Evolutionary conservation across 2,888 invertebrate genomes (phyloP).

Genomic region (Euplagia quadripunctaria): DNA sequence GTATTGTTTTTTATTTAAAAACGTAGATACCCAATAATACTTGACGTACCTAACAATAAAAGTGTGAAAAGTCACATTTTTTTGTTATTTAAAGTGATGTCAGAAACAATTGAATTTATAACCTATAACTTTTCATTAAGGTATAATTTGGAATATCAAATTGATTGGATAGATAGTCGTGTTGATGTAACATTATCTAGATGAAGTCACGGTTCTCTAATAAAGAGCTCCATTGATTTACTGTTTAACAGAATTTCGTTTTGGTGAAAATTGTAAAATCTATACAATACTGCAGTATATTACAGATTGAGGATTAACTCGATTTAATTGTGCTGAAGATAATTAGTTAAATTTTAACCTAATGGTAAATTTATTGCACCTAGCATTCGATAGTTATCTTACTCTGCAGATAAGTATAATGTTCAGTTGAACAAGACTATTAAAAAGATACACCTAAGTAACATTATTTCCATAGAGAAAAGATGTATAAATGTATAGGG

Average conservation of each 20-base stretch:
- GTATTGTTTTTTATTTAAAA: not conserved
- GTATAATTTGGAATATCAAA: slow-evolving; percentile 28
- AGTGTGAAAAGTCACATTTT: slow-evolving; percentile 1
- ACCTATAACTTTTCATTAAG: slow-evolving; percentile 32
- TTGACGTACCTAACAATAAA: not conserved
- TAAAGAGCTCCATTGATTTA: slow-evolving; percentile 49
- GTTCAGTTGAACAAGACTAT: not conserved
- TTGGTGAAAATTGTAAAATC: slow-evolving; percentile 35
- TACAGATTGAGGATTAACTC: not conserved
- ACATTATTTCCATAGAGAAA: not conserved
- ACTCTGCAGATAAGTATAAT: not conserved
- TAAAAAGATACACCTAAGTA: not conserved
- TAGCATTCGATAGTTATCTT: no score
- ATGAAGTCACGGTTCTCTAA: slow-evolving; percentile 36
- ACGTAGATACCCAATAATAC: not conserved
- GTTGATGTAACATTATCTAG: slow-evolving; percentile 50
- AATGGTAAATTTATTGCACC: no score
- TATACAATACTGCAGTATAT: slow-evolving; percentile 21
- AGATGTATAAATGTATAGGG: not conserved
- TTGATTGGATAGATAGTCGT: slow-evolving; percentile 28
- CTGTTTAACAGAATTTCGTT: slow-evolving; percentile 42
- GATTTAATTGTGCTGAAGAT: no score
- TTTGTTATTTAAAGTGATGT: not conserved
- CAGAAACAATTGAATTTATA: slow-evolving; percentile 7
- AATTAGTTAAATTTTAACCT: no score